Evolutionary conservation across 2,888 invertebrate genomes (phyloP), one percentile per base, ranked within the genome.

Genomic region (Tenthredo notha): DNA sequence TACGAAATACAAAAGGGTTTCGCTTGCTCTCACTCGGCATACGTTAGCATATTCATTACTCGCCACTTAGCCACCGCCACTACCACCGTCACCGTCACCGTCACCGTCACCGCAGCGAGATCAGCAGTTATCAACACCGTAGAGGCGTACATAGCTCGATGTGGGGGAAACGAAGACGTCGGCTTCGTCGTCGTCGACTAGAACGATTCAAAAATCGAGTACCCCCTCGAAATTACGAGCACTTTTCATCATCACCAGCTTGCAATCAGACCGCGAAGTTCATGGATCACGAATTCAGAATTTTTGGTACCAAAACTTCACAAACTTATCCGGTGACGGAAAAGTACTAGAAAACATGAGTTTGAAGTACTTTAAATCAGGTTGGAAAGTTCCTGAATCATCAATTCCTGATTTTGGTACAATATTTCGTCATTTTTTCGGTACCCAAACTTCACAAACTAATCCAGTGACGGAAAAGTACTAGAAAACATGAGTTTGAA

Each of bases 1-100:
- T 90, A 90, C 88, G 85, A 88, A 90, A 89, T 89, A 91, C 91
- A 91, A 92, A 92, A 91, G 83, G 83, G 70, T 65, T 83, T 70
- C 29, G 83, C 65, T 70, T 91, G 90, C 90, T 90, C 90, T 90
- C 90, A 87, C 89, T 91, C 90, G 89, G 89, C 90, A 90, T 91
- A 91, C 91, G 92, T 92, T 92, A 91, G 92, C 92, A 92, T 92
- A 92, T 92, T 92, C 92, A 92, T 92, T 92, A 91, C 90, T 89
- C 89, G 89, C 89, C 90, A 90, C 92, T 92, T 92, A 77, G 29
- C 67, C 67, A 33, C 61, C 61, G 25, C 10, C 61, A 25, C 29
- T 10, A 18, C 43, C 61, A 40, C 80, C 40, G 61, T 40, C n/a
- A 58, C 80, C 40, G 61, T 40, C n/a, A 58, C 40, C 29, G 21